Evolutionary conservation across 2,888 invertebrate species (phyloP).

Genomic region (Epinotia bilunana): DNA sequence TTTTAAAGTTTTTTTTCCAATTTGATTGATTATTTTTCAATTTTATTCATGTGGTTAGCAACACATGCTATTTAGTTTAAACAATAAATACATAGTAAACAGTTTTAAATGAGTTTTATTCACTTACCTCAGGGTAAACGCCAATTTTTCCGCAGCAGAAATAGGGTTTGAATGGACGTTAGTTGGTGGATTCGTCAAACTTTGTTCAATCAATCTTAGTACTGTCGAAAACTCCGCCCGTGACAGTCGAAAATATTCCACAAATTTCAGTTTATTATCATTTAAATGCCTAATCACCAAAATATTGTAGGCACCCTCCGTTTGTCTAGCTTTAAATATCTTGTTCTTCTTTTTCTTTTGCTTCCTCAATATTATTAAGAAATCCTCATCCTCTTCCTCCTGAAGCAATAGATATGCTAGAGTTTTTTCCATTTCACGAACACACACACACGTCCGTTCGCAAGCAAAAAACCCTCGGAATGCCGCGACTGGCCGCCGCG

Average conservation of each 20-base stretch:
- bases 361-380: conserved; percentile 3
- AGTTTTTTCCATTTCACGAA: not conserved
- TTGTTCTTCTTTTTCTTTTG: conserved; percentile 17
- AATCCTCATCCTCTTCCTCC: conserved; percentile 10
- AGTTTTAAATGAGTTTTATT: not conserved
- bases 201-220: conserved; percentile 24
- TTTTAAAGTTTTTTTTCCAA: too few species aligned
- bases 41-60: conserved; percentile 2
- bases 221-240: conserved; percentile 27
- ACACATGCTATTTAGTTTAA: not conserved
- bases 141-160: not conserved
- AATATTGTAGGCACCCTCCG: conserved; percentile 28
- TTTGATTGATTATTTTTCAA: conserved; percentile 4
- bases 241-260: conserved; percentile 16
- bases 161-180: conserved; percentile 17
- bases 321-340: conserved; percentile 19
- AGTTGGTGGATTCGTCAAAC: conserved; percentile 20
- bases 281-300: conserved; percentile 19
- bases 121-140: not conserved
- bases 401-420: conserved; percentile 11
- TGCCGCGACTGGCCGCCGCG: not conserved
- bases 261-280: conserved; percentile 19
- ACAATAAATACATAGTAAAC: conserved; percentile 2
- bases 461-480: not conserved
- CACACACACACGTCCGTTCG: not conserved